Evolutionary conservation across 2,797 vertebrate genomes (phyloP).

Genomic region (Masticophis lateralis): DNA sequence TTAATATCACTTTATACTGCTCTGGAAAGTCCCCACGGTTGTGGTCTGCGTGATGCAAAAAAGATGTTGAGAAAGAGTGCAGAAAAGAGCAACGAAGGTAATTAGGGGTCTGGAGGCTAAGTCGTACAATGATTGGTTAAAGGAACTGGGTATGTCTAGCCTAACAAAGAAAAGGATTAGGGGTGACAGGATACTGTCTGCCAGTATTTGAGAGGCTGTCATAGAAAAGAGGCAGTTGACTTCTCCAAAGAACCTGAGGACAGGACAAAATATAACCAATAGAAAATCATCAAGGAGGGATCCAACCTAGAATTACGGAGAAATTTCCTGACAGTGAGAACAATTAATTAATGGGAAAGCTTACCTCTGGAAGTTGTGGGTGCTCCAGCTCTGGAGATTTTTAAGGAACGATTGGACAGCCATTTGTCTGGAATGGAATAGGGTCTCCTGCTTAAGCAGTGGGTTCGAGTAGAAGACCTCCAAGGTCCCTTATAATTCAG

Average conservation of each 20-base stretch:
- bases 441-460: neutral
- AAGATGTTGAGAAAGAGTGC: neutral
- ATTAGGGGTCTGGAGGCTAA: neutral
- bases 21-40: neutral
- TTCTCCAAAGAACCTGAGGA: neutral
- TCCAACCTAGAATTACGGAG: neutral
- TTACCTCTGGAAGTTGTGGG: neutral
- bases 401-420: neutral
- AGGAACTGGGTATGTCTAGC: neutral
- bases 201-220: neutral
- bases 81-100: neutral
- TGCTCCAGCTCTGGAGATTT: neutral
- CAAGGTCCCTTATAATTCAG: neutral
- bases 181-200: neutral
- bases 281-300: neutral
- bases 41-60: neutral
- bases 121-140: neutral
- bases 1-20: neutral
- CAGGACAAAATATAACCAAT: neutral
- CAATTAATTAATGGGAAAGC: neutral
- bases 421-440: neutral
- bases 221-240: neutral
- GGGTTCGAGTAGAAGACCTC: neutral
- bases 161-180: neutral
- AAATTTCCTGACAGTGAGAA: neutral